A percentile compares a stretch with the other conserved stretches of the same genome.
phyloP scores from a whole-genome alignment of 1,140 invertebrate genomes.

The Teleopsis dalmanni region DNA sequence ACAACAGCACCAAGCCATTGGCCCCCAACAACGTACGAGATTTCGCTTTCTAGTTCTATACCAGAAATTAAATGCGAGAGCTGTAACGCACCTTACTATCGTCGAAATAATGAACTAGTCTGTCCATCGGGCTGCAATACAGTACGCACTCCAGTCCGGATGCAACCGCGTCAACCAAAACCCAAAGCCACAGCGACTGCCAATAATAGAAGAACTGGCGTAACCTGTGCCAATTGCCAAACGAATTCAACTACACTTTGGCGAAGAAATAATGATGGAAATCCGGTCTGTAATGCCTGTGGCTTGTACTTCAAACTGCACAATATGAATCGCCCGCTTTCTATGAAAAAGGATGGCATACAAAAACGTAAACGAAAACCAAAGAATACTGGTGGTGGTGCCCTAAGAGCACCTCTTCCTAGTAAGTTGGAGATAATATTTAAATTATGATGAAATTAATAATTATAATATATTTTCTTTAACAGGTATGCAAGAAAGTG shows the following conservation, averaged over 20 bases:
- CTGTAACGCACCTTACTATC: slow-evolving; percentile 21
- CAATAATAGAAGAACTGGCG: slow-evolving; percentile 63
- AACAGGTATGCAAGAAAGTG: slow-evolving; percentile 31
- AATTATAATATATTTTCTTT: slow-evolving; percentile 2
- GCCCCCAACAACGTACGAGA: slow-evolving; percentile 24
- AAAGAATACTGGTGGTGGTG: slow-evolving; percentile 55
- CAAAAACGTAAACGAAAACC: slow-evolving; percentile 89
- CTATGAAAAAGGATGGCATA: slow-evolving; percentile 96
- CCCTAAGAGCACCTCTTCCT: slow-evolving; percentile 30
- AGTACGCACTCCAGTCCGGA: slow-evolving; percentile 11
- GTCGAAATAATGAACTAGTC: slow-evolving; percentile 23
- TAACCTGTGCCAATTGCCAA: slow-evolving; percentile 85
- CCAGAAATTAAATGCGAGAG: slow-evolving; percentile 19
- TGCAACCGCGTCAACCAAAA: slow-evolving; percentile 32
- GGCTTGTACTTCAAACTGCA: slow-evolving; percentile 91
- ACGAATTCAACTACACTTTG: slow-evolving; percentile 85
- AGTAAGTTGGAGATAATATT: slow-evolving; percentile 27
- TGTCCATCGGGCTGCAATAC: slow-evolving; percentile 19
- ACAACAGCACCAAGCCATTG: slow-evolving; percentile 23
- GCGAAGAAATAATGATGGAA: slow-evolving; percentile 78
- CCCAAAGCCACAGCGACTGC: slow-evolving; percentile 30
- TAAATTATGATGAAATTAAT: background rate
- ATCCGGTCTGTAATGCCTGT: slow-evolving; percentile 91
- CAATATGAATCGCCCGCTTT: slow-evolving; percentile 75
- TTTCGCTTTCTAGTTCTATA: slow-evolving; percentile 16